phyloP scores from a whole-genome alignment of 2,113 vertebrate genomes.

The Saguinus imperator region DNA sequence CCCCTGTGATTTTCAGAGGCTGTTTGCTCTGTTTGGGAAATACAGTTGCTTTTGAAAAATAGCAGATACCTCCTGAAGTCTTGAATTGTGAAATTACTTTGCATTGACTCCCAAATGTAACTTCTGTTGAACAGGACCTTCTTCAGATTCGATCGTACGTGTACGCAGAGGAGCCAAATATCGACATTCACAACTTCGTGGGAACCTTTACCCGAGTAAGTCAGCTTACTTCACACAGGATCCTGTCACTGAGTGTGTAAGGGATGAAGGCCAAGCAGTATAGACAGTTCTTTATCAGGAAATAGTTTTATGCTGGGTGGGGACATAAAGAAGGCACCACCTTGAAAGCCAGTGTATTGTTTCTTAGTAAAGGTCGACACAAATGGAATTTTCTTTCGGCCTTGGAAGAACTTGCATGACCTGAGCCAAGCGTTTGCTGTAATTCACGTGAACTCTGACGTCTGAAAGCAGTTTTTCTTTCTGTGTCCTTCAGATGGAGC shows the following conservation, averaged over 20 bases:
- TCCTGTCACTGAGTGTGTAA: rapidly evolving
- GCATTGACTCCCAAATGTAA: rapidly evolving
- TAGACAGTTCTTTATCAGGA: not conserved
- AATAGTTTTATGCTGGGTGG: rapidly evolving
- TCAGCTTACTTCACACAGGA: rapidly evolving
- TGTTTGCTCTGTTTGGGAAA: not conserved
- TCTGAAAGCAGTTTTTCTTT: not conserved
- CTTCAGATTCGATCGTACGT: constrained; percentile 94
- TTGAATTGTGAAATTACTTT: rapidly evolving
- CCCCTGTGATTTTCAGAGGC: not conserved
- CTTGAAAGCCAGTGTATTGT: not conserved
- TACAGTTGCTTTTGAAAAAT: not conserved
- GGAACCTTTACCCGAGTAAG: constrained; percentile 97
- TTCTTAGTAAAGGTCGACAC: not conserved
- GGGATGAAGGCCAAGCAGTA: rapidly evolving
- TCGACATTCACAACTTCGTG: constrained; percentile 98
- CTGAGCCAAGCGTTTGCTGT: rapidly evolving
- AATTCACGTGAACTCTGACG: rapidly evolving
- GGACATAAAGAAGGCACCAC: not conserved
- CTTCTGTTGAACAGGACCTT: constrained; percentile 87
- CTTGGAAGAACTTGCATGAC: rapidly evolving
- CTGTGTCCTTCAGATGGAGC: not conserved
- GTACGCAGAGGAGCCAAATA: constrained; percentile 97
- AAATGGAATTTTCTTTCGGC: not conserved
- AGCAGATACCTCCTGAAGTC: rapidly evolving